A percentile compares a stretch with the other conserved stretches of the same genome.
Conservation (phyloP, 2,113 vertebrate species). For the Ochotona curzoniae region DNA sequence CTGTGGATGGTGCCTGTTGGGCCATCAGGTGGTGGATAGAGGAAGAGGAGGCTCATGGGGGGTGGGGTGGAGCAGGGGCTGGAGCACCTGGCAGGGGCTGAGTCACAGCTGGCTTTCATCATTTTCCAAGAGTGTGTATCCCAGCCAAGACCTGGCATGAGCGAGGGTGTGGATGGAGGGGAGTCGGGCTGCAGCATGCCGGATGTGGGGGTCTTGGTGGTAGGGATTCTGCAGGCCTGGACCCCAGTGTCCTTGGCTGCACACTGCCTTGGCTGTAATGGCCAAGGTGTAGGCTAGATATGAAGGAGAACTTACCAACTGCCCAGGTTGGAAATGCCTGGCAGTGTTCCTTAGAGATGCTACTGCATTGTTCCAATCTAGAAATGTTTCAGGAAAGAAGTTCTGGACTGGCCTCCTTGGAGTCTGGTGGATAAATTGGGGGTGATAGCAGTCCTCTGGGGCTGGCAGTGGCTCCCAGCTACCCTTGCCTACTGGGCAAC, state of each 20-base stretch:
- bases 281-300: constrained; percentile 74
- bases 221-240: too few relatives aligned
- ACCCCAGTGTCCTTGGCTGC: not conserved
- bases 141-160: not conserved
- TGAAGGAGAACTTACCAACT: constrained; percentile 24
- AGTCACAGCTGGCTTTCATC: too few relatives aligned
- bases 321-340: not conserved
- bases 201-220: not conserved
- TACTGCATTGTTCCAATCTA: constrained; percentile 22
- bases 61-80: not conserved
- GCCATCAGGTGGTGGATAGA: fast-evolving
- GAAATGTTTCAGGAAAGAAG: constrained; percentile 33
- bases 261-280: not conserved
- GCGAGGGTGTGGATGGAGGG: too few relatives aligned
- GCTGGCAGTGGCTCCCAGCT: not conserved
- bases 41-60: not conserved
- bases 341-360: not conserved
- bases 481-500: fast-evolving
- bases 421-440: fast-evolving
- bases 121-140: too few relatives aligned
- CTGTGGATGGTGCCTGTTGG: not conserved
- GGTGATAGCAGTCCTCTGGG: not conserved
- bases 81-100: not conserved
- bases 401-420: not conserved
- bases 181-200: not conserved